Percentiles rank a stretch among this genome's conserved stretches.
phyloP scores from a whole-genome alignment of 92 coral and sea anemone genomes.

The Actinostola sp. region DNA sequence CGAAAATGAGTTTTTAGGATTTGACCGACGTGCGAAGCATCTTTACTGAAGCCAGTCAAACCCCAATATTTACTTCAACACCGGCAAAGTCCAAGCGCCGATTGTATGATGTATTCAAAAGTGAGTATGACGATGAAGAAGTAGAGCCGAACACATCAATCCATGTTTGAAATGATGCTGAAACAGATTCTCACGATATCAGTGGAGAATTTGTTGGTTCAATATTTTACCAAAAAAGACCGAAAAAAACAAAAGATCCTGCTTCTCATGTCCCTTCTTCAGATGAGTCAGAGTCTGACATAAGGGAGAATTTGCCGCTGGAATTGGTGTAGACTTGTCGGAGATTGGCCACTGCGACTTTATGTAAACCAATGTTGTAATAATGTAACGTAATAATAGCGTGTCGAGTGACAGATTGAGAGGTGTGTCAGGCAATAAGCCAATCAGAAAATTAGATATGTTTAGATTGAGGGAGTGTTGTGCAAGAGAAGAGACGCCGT shows the following conservation, averaged over 20 bases:
- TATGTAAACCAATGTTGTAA: too few relatives aligned
- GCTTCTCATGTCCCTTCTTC: not conserved
- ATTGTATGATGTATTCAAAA: too few relatives aligned
- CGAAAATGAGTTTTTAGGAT: slow-evolving; percentile 8
- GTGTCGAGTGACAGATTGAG: too few relatives aligned
- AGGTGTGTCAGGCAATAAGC: too few relatives aligned
- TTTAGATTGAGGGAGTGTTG: too few relatives aligned
- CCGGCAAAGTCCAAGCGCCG: not conserved
- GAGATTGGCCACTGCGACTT: too few relatives aligned
- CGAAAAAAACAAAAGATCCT: not conserved
- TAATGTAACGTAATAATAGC: too few relatives aligned
- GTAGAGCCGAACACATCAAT: not conserved
- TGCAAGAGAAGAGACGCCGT: too few relatives aligned
- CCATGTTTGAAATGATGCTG: not conserved
- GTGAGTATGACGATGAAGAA: too few relatives aligned
- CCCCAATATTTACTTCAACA: not conserved
- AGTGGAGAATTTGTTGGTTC: slow-evolving; percentile 3
- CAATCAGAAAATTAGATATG: too few relatives aligned
- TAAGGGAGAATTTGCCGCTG: not conserved
- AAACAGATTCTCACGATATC: not conserved
- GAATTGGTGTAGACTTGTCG: too few relatives aligned
- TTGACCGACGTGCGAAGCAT: slow-evolving; percentile 18
- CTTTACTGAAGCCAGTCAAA: not conserved
- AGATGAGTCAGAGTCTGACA: not conserved
- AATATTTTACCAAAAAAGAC: not conserved